phyloP scores from a whole-genome alignment of 2,888 invertebrate genomes.

The Oligia strigilis region DNA sequence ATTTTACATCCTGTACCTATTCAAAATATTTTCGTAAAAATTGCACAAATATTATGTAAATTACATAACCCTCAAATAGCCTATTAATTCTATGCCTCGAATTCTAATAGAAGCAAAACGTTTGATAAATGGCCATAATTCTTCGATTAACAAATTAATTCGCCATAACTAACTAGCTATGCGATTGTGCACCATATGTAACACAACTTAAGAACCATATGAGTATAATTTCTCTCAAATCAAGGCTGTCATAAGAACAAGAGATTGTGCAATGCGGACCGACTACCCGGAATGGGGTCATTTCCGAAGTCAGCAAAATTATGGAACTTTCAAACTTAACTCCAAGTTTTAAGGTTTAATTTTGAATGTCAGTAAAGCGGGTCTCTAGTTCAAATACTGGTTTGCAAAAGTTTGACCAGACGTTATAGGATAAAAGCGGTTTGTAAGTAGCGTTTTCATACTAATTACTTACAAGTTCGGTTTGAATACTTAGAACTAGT shows the following conservation, averaged over 20 bases:
- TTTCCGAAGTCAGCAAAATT: constrained; percentile 68
- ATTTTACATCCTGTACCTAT: constrained; percentile 14
- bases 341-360: background rate
- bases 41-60: constrained; percentile 7
- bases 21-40: constrained; percentile 4
- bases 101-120: constrained; percentile 44
- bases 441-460: constrained; percentile 47
- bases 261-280: constrained; percentile 71
- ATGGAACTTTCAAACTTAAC: constrained; percentile 37
- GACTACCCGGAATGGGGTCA: constrained; percentile 76
- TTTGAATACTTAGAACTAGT: constrained; percentile 14
- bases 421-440: constrained; percentile 49
- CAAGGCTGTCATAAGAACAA: constrained; percentile 70
- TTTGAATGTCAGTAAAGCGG: constrained; percentile 15
- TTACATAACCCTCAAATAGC: constrained; percentile 3
- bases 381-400: constrained; percentile 52
- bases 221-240: constrained; percentile 63
- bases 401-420: constrained; percentile 62
- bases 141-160: constrained; percentile 56
- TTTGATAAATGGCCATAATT: constrained; percentile 51
- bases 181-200: constrained; percentile 37
- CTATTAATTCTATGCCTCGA: background rate
- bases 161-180: constrained; percentile 8
- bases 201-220: constrained; percentile 43
- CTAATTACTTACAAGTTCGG: constrained; percentile 34